Evolutionary conservation across 92 coral and sea anemone genomes (phyloP), one percentile per base, ranked within the genome.

Genomic region (Virgularia gustaviana): DNA sequence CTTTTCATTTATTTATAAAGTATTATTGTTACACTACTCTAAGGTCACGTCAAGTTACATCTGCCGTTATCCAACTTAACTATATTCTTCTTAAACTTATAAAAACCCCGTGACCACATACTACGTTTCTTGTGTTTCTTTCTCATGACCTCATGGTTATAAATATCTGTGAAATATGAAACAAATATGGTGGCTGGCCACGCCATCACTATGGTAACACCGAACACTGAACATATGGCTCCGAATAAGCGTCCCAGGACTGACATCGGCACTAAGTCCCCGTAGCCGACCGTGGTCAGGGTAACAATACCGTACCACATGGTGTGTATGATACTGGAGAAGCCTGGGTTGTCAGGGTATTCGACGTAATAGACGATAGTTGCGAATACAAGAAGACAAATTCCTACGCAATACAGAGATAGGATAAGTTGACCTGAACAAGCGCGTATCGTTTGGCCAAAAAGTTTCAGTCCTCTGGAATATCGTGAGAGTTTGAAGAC

Each of bases 121-220:
- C 51, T 68, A 23, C 38, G 47, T 6, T 19, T 18, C 36, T 68
- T 49, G 41, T 49, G 47, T 38, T 32, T 68, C 54, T 68, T 68
- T 28, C 23, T 53, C 22, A 59, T 38, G 13, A 49, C 51, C 55
- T 68, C 60, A 34, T 68, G 10, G 35, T 68, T 68, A 51, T 49
- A 49, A 31, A 68, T 68, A 8, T 68, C 75, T 18, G 55, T 16
- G 51, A 68, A 68, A 33, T 68, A 20, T 27, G 75, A 68, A 15
- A 68, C 75, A 51, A 68, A 68, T 29, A 68, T 49, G 24, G 75
- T 68, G 1, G 75, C 75, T 47, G 75, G 75, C 75, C 75, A 68
- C 20, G 75, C 75, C 61, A 68, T 49, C 9, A 68, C 45, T 16
- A 68, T 68, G 37, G 61, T 68, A 49, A 30, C 60, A 8, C 75